Percentiles rank a stretch among this genome's conserved stretches.
Conservation (phyloP, 2,797 vertebrate species). For the Loris lydekkerianus region DNA sequence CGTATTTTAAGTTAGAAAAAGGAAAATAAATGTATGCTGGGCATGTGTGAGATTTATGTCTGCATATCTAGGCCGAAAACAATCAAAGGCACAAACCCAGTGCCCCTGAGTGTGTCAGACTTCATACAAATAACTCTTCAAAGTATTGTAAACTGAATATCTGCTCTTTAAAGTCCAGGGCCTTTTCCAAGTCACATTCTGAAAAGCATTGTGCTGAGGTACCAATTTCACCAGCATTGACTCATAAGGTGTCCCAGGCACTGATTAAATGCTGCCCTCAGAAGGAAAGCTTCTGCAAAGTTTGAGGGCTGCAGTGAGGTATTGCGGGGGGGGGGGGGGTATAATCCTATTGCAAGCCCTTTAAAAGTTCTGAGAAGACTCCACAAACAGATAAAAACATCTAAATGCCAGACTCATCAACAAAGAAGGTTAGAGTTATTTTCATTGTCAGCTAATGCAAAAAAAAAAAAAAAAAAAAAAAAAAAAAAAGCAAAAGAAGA, state of each 20-base stretch:
- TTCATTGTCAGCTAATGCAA: conserved; percentile 71
- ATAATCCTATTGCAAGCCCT: conserved; percentile 28
- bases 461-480: conserved; percentile 60
- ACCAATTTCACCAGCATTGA: background rate
- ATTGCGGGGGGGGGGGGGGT: background rate
- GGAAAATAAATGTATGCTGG: background rate
- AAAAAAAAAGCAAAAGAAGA: conserved; percentile 39
- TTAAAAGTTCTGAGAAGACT: conserved; percentile 80
- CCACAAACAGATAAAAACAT: conserved; percentile 78
- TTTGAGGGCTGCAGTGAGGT: background rate
- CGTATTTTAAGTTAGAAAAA: conserved; percentile 14
- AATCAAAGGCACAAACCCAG: background rate
- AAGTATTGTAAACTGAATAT: background rate
- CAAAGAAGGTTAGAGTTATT: conserved; percentile 78
- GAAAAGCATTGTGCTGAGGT: background rate
- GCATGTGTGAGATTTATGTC: conserved; percentile 1
- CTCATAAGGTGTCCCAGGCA: background rate
- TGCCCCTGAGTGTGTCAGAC: conserved; percentile 1
- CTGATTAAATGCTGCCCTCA: background rate
- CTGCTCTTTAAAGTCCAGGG: background rate
- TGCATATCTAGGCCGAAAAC: conserved; percentile 29
- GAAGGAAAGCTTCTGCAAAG: conserved; percentile 1
- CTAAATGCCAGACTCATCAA: conserved; percentile 63
- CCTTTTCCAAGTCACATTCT: conserved; percentile 38
- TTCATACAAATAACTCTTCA: background rate